Evolutionary conservation across 2,113 vertebrate genomes (phyloP).

Genomic region (Barnardius zonarius): DNA sequence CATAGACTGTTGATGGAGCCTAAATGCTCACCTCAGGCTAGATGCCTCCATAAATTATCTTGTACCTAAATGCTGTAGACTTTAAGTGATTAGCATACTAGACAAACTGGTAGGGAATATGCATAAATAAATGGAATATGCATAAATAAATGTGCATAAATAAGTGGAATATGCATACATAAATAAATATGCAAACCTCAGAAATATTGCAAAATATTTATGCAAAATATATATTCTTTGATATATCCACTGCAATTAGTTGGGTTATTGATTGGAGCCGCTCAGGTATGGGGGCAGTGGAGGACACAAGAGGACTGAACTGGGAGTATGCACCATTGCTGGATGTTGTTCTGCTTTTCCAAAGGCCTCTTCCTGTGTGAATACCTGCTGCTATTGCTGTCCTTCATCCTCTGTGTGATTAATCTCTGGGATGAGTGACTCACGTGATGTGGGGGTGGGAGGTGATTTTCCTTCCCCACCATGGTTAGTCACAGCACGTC

Average conservation of each 20-base stretch:
- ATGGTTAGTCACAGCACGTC: background rate
- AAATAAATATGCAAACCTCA: background rate
- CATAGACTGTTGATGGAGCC: background rate
- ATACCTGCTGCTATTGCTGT: background rate
- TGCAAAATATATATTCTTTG: background rate
- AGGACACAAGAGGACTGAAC: background rate
- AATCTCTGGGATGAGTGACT: background rate
- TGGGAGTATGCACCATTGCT: background rate
- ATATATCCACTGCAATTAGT: background rate
- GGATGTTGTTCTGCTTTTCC: background rate
- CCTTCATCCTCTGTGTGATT: background rate
- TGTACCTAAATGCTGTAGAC: background rate
- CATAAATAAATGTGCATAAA: background rate
- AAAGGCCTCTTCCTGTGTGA: background rate
- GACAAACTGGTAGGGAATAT: background rate
- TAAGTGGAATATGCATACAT: background rate
- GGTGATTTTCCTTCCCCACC: background rate
- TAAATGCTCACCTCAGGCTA: background rate
- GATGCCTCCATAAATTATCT: background rate
- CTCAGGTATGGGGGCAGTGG: rapidly evolving
- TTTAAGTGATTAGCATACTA: background rate
- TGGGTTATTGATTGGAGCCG: background rate
- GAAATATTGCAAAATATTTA: background rate
- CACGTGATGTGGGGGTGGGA: rapidly evolving
- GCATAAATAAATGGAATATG: background rate